A percentile compares a stretch with the other conserved stretches of the same genome.
phyloP scores from a whole-genome alignment of 2,797 vertebrate genomes.

The Octomys mimax region DNA sequence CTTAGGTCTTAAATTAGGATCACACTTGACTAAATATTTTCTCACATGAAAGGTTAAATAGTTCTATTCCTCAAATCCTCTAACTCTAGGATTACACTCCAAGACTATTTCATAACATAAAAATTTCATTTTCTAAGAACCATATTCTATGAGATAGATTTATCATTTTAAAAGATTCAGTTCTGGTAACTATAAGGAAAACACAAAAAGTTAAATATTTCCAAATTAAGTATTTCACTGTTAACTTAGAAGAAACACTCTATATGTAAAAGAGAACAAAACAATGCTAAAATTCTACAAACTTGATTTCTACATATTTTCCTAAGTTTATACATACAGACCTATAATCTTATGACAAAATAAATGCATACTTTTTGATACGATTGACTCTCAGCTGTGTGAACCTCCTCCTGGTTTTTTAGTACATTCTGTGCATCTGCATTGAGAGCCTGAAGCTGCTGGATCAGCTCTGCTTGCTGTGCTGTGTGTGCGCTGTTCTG shows the following conservation, averaged over 20 bases:
- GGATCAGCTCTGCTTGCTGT: conserved; percentile 95
- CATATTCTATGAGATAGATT: background rate
- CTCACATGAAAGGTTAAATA: background rate
- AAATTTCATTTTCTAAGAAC: conserved; percentile 50
- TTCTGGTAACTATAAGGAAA: conserved; percentile 43
- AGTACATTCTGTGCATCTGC: conserved; percentile 94
- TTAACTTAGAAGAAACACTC: conserved; percentile 33
- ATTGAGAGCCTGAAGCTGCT: conserved; percentile 95
- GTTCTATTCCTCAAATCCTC: background rate
- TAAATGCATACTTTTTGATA: conserved; percentile 93
- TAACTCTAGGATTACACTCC: background rate
- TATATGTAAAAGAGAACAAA: background rate
- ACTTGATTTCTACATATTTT: conserved; percentile 51
- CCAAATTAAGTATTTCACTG: conserved; percentile 41
- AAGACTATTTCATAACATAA: conserved; percentile 47
- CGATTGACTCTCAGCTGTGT: conserved; percentile 92
- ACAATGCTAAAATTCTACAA: conserved; percentile 46
- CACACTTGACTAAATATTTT: conserved; percentile 48
- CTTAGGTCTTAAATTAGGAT: conserved; percentile 50
- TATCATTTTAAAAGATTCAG: conserved; percentile 52
- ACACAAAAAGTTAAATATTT: conserved; percentile 53
- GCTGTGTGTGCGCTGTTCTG: conserved; percentile 92
- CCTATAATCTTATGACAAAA: conserved; percentile 66
- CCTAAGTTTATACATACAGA: conserved; percentile 45
- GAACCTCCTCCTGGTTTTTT: conserved; percentile 94